Evolutionary conservation across 2,113 vertebrate genomes (phyloP), one percentile per base, ranked within the genome.

Genomic region (Rhagologus leucostigma): DNA sequence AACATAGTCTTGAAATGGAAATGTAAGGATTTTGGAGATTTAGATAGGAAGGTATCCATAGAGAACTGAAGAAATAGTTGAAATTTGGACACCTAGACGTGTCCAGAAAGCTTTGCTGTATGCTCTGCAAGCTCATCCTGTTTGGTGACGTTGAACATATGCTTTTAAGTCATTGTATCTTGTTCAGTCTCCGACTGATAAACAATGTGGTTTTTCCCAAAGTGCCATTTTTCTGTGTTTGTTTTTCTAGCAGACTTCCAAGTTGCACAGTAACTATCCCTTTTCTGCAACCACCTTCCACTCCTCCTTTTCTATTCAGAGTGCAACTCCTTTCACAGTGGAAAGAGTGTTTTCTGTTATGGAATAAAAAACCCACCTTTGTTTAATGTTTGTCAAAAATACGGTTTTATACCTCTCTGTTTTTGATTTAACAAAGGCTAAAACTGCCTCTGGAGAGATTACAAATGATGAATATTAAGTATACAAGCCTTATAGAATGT

Each of bases 231-330:
- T 86, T 84, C 63, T 42, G 14, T 93, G 44, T 93, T 95, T 93
- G 68, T 86, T 94, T 96, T 96, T 52, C 56, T 88, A 94, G 44
- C 37, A 79, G 59, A 17, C 68, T 93, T 93, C 83, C 44, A 93
- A 92, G 68, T 35, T 84, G 52, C 37, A 42, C 16, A 81, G 63
- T 81, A 78, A 88, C 68, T 59, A 12, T 56, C 44, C 64, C 13
- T 60, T 33, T 90, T 94, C 59, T 80, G 75, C 67, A 90, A 39
- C 75, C 44, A 85, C 79, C 55, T 90, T 52, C 68, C 52, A 46
- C 56, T 91, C 83, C 82, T 95, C 44, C 50, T 71, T 78, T 89
- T 81, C 91, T 94, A n/a, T 94, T 85, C 71, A 46, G 41, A 47
- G 23, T 69, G 47, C 52, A 74, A 11, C 30, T 95, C n/a, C 26